Evolutionary conservation across 2,113 vertebrate species (phyloP).

Genomic region (Eupsittula cactorum): DNA sequence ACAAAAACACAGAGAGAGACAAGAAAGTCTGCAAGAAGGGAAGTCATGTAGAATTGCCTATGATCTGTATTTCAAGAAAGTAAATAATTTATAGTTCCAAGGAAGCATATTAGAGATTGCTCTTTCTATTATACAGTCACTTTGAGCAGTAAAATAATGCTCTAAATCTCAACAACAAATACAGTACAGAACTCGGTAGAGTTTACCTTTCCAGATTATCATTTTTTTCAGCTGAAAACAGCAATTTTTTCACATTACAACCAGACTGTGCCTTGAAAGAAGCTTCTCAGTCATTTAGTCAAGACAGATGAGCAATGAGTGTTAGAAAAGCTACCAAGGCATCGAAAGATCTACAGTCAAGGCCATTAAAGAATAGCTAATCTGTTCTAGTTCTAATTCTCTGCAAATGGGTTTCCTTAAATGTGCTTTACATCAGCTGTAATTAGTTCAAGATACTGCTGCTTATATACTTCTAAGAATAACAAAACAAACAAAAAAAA

Average conservation of each 20-base stretch:
- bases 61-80: conserved; percentile 55
- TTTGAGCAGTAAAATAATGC: conserved; percentile 18
- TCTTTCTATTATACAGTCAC: conserved; percentile 38
- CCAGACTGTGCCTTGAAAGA: conserved; percentile 18
- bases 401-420: conserved; percentile 67
- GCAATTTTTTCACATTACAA: conserved; percentile 9
- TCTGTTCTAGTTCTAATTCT: conserved; percentile 69
- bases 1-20: conserved; percentile 42
- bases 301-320: conserved; percentile 60
- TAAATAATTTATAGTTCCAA: conserved; percentile 65
- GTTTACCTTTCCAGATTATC: conserved; percentile 40
- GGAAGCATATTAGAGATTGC: conserved; percentile 49
- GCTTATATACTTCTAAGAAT: conserved; percentile 38
- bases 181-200: neutral
- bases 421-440: conserved; percentile 56
- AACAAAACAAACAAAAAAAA: neutral
- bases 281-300: conserved; percentile 43
- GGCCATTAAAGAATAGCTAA: conserved; percentile 64
- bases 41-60: conserved; percentile 51
- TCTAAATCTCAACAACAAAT: conserved; percentile 47
- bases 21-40: conserved; percentile 32
- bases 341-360: conserved; percentile 57
- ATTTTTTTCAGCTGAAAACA: conserved; percentile 47
- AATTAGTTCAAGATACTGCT: conserved; percentile 66
- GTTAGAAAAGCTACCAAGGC: conserved; percentile 61